Base-by-base conservation (phyloP, 64 coral and sea anemone species). In the Stichodactyla mertensii region DNA sequence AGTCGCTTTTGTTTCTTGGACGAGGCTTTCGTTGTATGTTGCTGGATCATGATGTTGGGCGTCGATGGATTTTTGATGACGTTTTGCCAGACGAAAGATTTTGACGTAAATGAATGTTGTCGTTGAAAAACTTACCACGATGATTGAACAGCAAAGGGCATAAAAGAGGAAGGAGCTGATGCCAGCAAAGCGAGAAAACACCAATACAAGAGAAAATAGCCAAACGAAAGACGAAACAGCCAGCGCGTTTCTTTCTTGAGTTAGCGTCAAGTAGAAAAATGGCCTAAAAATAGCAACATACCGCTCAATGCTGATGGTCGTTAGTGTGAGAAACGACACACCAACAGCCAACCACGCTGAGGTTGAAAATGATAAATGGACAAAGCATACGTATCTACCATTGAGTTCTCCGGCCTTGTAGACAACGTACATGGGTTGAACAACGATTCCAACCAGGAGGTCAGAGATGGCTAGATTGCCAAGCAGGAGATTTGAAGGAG, bases 391-490 rank as follows among this genome's bases (percentile, higher is more conserved):
- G 55, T 96, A 80, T 66, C 88, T 86, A 55, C 64, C 84, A 10
- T 61, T 83, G 6, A 89, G 24, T 64, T 96, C 94, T 16, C 79
- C 84, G 20, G 83, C 88, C 88, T 96, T 96, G 86, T 96, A 86
- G 52, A 64, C 61, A 58, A 93, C 82, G 60, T 92, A 96, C 22
- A 96, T 52, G 56, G 94, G 94, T 45, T 96, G 94, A 16, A 93
- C 94, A 24, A 96, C 71, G 7, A 57, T n/a, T 0, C 91, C 91
- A 4, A 96, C 80, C 71, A 93, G 24, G 24, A 96, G 58, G 69
- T 96, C 94, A 26, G 94, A 93, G n/a, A 96, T 19, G 36, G 91
- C 94, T 14, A 96, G 70, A 58, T 92, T 96, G 20, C 90, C 91
- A 85, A 96, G 94, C 16, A 96, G 88, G 56, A 96, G 28, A 61